Evolutionary conservation across 2,888 invertebrate genomes (phyloP).

Genomic region (Acanthosepion lycidas): DNA sequence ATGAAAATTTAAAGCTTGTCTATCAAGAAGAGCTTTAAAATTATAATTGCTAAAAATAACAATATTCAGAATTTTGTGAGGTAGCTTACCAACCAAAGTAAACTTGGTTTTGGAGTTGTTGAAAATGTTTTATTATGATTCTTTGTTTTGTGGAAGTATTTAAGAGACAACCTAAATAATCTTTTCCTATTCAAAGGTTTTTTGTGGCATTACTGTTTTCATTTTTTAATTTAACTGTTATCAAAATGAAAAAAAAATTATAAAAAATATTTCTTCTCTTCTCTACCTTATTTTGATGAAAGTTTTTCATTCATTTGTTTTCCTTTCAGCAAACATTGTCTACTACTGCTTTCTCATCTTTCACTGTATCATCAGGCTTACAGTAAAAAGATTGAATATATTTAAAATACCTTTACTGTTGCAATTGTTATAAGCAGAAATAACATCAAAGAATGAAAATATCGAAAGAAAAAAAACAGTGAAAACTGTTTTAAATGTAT

Average conservation of each 20-base stretch:
- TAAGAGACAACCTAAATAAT: background rate
- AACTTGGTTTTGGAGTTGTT: background rate
- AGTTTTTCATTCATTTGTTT: background rate
- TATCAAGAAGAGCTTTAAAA: background rate
- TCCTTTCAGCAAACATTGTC: constrained; percentile 18
- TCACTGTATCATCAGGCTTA: constrained; percentile 4
- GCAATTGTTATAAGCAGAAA: background rate
- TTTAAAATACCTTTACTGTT: background rate
- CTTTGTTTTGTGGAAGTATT: background rate
- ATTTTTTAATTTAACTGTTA: background rate
- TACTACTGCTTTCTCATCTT: constrained; percentile 23
- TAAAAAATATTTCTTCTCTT: constrained; percentile 18
- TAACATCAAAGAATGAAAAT: background rate
- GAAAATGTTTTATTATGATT: background rate
- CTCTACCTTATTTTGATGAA: background rate
- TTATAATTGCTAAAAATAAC: background rate
- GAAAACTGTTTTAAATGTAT: background rate
- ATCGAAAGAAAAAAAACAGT: background rate
- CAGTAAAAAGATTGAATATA: background rate
- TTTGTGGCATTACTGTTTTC: background rate
- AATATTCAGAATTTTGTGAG: background rate
- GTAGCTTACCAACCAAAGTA: background rate
- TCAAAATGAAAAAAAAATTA: background rate
- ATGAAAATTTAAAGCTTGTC: background rate
- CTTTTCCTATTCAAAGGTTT: background rate